Evolutionary conservation across 2,797 vertebrate genomes (phyloP).

Genomic region (Urophycis tenuis): DNA sequence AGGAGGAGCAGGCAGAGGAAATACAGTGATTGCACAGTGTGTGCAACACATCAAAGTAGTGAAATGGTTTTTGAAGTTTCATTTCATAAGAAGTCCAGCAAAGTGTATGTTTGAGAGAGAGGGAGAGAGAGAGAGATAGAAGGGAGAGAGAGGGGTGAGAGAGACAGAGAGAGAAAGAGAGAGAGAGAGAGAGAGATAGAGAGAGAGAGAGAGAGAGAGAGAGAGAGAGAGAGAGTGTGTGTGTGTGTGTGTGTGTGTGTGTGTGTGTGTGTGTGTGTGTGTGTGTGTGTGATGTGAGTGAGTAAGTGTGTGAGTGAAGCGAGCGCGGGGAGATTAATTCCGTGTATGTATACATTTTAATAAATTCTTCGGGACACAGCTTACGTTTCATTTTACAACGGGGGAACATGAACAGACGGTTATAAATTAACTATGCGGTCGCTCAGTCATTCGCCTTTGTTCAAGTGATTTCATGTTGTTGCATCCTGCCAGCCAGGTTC

Average conservation of each 20-base stretch:
- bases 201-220: background rate
- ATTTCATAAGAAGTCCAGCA: background rate
- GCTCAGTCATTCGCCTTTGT: background rate
- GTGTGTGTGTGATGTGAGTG: background rate
- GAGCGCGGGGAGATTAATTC: background rate
- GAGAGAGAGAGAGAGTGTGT: background rate
- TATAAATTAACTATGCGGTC: slow-evolving; percentile 1
- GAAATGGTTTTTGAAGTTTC: slow-evolving; percentile 15
- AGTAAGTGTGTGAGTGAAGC: background rate
- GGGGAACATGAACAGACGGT: background rate
- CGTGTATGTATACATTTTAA: background rate
- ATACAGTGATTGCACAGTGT: slow-evolving; percentile 5
- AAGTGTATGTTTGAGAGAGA: slow-evolving; percentile 29
- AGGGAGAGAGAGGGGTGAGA: background rate
- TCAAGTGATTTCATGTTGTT: background rate
- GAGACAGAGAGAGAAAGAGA: background rate
- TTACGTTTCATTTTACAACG: background rate
- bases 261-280: background rate
- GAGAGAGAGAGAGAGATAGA: slow-evolving; percentile 24
- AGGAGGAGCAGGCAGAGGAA: background rate
- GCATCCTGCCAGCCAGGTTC: background rate
- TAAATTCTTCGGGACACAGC: background rate
- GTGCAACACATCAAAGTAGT: slow-evolving; percentile 29
- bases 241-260: background rate
- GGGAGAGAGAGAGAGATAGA: background rate